A percentile compares a stretch with the other conserved stretches of the same genome.
Evolutionary conservation across 2,797 vertebrate species (phyloP).

Genomic region (Clamator glandarius): DNA sequence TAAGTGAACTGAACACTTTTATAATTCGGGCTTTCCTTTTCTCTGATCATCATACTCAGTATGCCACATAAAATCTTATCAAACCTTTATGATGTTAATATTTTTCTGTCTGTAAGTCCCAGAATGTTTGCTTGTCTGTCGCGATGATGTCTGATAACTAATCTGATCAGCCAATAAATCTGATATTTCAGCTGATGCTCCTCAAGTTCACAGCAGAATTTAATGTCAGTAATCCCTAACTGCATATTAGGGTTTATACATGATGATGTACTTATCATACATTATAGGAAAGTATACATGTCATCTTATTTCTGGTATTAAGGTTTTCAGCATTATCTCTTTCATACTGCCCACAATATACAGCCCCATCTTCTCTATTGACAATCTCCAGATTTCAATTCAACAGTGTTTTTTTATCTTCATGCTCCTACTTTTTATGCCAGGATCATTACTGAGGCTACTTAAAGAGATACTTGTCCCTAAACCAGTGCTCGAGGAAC

Average conservation of each 20-base stretch:
- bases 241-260: neutral
- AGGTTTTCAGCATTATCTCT: neutral
- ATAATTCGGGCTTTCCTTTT: neutral
- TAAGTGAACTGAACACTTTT: neutral
- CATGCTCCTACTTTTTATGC: neutral
- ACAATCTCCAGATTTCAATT: neutral
- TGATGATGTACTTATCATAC: neutral
- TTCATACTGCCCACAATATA: neutral
- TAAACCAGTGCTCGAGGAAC: neutral
- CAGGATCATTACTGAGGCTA: neutral
- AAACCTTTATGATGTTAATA: neutral
- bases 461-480: neutral
- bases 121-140: neutral
- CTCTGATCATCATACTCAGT: neutral
- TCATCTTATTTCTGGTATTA: constrained; percentile 8
- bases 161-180: neutral
- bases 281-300: neutral
- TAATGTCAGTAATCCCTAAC: neutral
- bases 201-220: neutral
- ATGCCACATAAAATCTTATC: neutral
- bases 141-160: neutral
- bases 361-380: neutral
- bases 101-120: neutral
- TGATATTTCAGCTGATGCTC: neutral
- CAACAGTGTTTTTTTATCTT: neutral